Percentiles rank a stretch among this genome's conserved stretches.
Conservation (phyloP, 2,113 vertebrate genomes). For the Meles meles region DNA sequence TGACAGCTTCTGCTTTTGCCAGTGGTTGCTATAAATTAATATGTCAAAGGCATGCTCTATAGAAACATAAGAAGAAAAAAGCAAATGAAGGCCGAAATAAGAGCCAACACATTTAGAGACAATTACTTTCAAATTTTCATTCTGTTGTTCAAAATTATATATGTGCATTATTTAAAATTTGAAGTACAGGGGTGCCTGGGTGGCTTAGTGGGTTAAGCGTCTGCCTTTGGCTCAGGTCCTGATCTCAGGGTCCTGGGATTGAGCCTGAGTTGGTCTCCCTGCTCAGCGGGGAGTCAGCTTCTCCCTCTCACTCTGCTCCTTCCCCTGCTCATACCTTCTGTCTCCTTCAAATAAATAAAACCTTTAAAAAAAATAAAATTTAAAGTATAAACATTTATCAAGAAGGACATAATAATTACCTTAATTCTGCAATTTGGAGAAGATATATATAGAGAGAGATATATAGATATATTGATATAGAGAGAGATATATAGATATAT, state of each 20-base stretch:
- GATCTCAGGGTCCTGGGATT: not conserved
- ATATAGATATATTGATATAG: no score
- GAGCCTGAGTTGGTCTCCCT: not conserved
- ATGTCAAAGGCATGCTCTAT: not conserved
- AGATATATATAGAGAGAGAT: no score
- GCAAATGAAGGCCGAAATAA: not conserved
- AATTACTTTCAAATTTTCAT: not conserved
- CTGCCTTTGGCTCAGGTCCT: not conserved
- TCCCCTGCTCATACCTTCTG: accelerated
- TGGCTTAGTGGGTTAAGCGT: not conserved
- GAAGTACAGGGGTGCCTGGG: not conserved
- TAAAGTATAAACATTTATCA: not conserved
- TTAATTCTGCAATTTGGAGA: not conserved
- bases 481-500: no score
- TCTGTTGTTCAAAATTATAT: not conserved
- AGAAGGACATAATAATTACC: not conserved
- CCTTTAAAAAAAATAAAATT: not conserved
- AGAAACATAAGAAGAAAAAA: not conserved
- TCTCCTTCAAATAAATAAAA: not conserved
- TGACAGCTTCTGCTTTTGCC: not conserved
- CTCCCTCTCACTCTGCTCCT: not conserved
- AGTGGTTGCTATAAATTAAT: not conserved
- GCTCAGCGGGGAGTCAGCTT: not conserved
- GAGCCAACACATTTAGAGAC: not conserved
- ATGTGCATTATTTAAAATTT: not conserved